These are phyloP conservation scores for Apamea monoglypha DNA, from an alignment of 2,888 invertebrate genomes.

Conservation along the genomic window DNA sequence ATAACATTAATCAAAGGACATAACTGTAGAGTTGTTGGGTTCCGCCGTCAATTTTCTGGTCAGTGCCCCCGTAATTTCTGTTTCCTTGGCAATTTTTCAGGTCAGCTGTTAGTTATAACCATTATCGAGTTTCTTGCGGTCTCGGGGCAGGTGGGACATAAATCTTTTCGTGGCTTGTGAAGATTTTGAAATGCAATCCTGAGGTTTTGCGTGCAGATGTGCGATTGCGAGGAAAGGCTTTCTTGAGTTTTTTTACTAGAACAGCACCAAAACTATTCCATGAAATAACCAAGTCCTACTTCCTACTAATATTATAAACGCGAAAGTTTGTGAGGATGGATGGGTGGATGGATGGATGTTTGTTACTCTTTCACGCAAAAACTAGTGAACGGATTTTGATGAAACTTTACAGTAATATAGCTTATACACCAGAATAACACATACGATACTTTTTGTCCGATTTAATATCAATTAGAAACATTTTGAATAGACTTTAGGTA, in stretches of 20 bases:
- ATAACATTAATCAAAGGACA: slow-evolving; percentile 89
- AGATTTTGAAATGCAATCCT: slow-evolving; percentile 38
- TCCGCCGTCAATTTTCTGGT: slow-evolving; percentile 87
- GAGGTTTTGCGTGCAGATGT: slow-evolving; percentile 26
- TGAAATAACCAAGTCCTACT: too few species aligned
- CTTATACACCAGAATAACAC: too few species aligned
- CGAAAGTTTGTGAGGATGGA: too few species aligned
- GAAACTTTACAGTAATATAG: too few species aligned
- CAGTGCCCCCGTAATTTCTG: slow-evolving; percentile 86
- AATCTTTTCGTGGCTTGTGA: slow-evolving; percentile 37
- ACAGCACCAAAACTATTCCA: not conserved
- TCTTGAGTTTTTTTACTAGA: not conserved
- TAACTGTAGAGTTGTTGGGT: slow-evolving; percentile 76
- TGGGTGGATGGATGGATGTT: too few species aligned
- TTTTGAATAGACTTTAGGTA: too few species aligned
- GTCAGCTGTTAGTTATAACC: slow-evolving; percentile 81
- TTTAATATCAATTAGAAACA: too few species aligned
- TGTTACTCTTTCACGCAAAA: too few species aligned
- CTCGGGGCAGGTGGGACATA: slow-evolving; percentile 49
- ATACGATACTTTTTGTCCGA: too few species aligned
- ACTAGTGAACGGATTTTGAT: too few species aligned
- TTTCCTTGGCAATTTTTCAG: slow-evolving; percentile 85
- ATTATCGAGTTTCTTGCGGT: slow-evolving; percentile 66
- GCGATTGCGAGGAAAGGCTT: not conserved
- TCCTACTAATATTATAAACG: too few species aligned